These are phyloP conservation scores for Leptopilina boulardi DNA, from an alignment of 1,140 invertebrate species.

Conservation along the genomic window DNA sequence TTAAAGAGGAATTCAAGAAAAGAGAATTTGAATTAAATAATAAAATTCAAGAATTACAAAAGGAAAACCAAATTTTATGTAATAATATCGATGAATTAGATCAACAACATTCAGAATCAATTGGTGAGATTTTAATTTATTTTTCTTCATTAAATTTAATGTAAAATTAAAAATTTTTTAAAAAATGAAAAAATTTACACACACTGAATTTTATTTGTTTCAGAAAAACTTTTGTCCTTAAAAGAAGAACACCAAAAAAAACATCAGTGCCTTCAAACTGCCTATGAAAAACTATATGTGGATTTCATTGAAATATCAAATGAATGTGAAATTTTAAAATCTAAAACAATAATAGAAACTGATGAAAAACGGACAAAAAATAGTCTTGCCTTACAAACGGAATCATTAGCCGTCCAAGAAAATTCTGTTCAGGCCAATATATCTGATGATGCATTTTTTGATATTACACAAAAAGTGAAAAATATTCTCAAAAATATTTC, in stretches of 20 bases:
- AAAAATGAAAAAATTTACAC: neutral
- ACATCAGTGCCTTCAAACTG: conserved; percentile 67
- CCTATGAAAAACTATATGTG: conserved; percentile 69
- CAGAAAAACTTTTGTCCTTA: conserved; percentile 79
- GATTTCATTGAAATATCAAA: conserved; percentile 67
- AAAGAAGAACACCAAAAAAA: conserved; percentile 82
- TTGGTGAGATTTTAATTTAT: conserved; percentile 66
- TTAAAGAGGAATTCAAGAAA: conserved; percentile 46
- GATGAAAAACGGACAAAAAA: conserved; percentile 38
- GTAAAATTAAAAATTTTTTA: neutral
- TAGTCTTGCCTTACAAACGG: conserved; percentile 39
- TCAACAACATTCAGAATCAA: conserved; percentile 82
- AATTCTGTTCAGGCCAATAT: conserved; percentile 35
- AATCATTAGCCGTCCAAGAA: conserved; percentile 24
- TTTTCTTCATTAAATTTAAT: neutral
- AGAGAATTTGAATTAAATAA: conserved; percentile 68
- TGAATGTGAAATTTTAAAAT: conserved; percentile 7
- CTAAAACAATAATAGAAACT: conserved; percentile 25
- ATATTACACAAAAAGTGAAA: conserved; percentile 56
- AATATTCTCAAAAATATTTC: conserved; percentile 64
- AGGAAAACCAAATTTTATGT: conserved; percentile 77
- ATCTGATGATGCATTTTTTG: conserved; percentile 41
- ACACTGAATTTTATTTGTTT: conserved; percentile 49
- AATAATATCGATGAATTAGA: conserved; percentile 84
- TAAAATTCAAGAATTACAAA: conserved; percentile 71